A percentile compares a stretch with the other conserved stretches of the same genome.
These are phyloP conservation scores for Abramis brama DNA, from an alignment of 2,113 vertebrate genomes.

Conservation along the genomic window DNA sequence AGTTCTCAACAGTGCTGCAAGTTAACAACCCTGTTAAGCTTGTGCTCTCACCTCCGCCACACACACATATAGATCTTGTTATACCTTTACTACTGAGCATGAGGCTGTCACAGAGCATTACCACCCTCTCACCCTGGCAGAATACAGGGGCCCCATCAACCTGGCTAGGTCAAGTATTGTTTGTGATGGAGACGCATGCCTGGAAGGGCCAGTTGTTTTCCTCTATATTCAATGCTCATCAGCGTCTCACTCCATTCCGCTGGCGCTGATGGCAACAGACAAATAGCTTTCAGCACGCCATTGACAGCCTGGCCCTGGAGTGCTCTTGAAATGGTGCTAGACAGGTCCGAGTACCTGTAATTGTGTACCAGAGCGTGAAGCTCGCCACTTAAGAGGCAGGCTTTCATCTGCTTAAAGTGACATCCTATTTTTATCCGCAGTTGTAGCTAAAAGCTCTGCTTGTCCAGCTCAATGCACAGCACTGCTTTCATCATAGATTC, in stretches of 20 bases:
- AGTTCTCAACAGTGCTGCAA: slow-evolving; percentile 52
- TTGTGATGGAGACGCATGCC: slow-evolving; percentile 68
- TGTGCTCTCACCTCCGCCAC: not conserved
- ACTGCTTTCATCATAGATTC: not conserved
- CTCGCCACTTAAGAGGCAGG: slow-evolving; percentile 86
- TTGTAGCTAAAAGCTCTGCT: slow-evolving; percentile 59
- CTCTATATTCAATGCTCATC: slow-evolving; percentile 85
- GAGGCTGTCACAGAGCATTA: slow-evolving; percentile 35
- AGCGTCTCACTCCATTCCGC: slow-evolving; percentile 84
- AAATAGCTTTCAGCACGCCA: slow-evolving; percentile 91
- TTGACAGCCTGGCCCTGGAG: slow-evolving; percentile 91
- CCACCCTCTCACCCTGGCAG: slow-evolving; percentile 31
- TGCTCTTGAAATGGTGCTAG: slow-evolving; percentile 92
- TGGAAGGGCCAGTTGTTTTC: slow-evolving; percentile 65
- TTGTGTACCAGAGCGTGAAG: slow-evolving; percentile 91
- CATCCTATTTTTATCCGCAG: slow-evolving; percentile 79
- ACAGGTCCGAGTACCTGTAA: slow-evolving; percentile 94
- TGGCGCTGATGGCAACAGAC: slow-evolving; percentile 86
- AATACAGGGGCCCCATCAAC: slow-evolving; percentile 57
- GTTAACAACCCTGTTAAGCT: slow-evolving; percentile 44
- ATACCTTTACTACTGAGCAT: slow-evolving; percentile 44
- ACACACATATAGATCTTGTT: not conserved
- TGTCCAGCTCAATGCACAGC: slow-evolving; percentile 63
- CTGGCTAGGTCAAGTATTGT: slow-evolving; percentile 70
- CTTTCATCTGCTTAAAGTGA: slow-evolving; percentile 94